These are phyloP conservation scores for Brachyrhaphis roseni DNA, from an alignment of 2,797 vertebrate species.

Conservation along the genomic window DNA sequence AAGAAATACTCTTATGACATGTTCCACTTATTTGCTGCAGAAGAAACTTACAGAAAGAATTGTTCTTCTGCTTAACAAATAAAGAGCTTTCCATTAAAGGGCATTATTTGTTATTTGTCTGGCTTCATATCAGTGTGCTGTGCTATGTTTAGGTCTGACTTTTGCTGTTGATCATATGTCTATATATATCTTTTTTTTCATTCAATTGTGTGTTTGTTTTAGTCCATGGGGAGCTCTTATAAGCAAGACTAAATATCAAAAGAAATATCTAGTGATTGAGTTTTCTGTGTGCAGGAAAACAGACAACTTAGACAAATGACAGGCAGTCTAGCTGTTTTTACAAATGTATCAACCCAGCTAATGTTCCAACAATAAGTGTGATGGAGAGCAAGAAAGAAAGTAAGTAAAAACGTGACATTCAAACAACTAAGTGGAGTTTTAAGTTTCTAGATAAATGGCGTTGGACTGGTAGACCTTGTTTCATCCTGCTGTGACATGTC, in stretches of 20 bases:
- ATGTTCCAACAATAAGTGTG: slow-evolving; percentile 10
- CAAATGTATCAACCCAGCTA: neutral
- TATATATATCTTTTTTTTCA: too few relatives aligned
- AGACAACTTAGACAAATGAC: neutral
- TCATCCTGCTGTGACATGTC: neutral
- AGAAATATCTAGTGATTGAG: neutral
- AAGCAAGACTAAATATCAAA: neutral
- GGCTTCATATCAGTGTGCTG: neutral
- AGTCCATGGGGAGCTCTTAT: neutral
- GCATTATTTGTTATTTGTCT: neutral
- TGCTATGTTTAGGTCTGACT: neutral
- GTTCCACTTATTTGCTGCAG: neutral
- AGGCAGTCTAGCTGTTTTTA: neutral
- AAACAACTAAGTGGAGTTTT: slow-evolving; percentile 15
- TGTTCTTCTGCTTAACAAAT: neutral
- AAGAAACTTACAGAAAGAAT: neutral
- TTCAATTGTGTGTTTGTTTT: neutral
- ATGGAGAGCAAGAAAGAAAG: slow-evolving; percentile 8
- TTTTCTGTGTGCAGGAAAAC: neutral
- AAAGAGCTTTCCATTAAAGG: neutral
- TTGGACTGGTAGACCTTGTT: neutral
- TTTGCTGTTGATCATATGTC: too few relatives aligned
- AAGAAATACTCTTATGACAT: neutral
- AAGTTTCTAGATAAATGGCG: slow-evolving; percentile 5
- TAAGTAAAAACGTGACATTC: neutral